Conservation (phyloP, 2,797 vertebrate species). For the Hafferia zeledoni region DNA sequence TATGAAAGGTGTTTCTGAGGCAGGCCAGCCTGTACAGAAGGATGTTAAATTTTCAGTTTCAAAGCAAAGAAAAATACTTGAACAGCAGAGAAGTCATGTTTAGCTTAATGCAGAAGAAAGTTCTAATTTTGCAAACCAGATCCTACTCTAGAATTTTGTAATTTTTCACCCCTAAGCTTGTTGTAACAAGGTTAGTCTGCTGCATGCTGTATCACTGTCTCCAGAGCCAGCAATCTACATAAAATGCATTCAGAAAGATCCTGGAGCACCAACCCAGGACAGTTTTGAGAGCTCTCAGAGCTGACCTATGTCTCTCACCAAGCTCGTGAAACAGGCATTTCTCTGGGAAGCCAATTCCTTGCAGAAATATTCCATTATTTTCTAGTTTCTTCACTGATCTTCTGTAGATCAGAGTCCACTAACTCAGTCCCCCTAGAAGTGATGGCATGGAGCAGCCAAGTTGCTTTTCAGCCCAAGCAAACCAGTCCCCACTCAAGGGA, state of each 20-base stretch:
- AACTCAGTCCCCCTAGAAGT: not conserved
- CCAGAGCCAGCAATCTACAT: not conserved
- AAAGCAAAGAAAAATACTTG: not conserved
- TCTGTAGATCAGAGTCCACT: not conserved
- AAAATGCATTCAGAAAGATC: not conserved
- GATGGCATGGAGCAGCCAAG: not conserved
- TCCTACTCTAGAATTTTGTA: not conserved
- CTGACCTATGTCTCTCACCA: not conserved
- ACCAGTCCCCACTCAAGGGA: not conserved
- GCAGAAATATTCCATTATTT: not conserved
- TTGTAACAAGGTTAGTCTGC: not conserved
- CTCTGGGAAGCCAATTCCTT: not conserved
- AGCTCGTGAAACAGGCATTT: not conserved
- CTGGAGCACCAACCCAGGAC: not conserved
- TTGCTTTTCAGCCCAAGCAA: not conserved
- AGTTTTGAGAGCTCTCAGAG: not conserved
- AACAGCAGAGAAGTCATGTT: not conserved
- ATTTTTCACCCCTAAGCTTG: not conserved
- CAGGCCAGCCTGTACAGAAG: not conserved
- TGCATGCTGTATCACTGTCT: not conserved
- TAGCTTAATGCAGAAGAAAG: not conserved
- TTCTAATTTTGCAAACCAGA: not conserved
- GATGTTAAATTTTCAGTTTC: not conserved
- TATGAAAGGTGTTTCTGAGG: not conserved
- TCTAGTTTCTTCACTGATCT: not conserved